A percentile compares a stretch with the other conserved stretches of the same genome.
phyloP scores from a whole-genome alignment of 1,140 invertebrate genomes.

The Apocrypta bakeri region DNA sequence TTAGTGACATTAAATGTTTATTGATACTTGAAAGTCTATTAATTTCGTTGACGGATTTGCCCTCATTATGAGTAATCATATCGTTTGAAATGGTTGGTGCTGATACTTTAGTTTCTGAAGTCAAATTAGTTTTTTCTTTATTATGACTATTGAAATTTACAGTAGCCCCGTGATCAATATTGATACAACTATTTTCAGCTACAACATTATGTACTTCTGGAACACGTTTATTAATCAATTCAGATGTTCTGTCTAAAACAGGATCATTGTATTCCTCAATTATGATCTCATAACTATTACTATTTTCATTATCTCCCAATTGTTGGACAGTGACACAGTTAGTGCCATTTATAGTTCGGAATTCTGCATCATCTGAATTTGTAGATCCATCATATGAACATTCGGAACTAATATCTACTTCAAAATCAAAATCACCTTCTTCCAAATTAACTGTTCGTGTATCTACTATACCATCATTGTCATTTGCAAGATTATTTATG shows the following conservation, averaged over 20 bases:
- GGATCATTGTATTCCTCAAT: background rate
- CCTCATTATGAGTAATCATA: background rate
- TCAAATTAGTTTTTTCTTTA: background rate
- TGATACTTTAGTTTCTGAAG: too few species aligned
- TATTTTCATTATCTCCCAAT: background rate
- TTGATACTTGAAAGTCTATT: background rate
- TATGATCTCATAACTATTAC: background rate
- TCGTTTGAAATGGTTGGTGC: background rate
- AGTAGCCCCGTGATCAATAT: too few species aligned
- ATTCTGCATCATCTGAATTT: background rate
- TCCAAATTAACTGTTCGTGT: constrained; percentile 10
- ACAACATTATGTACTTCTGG: background rate
- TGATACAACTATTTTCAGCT: background rate
- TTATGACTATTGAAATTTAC: background rate
- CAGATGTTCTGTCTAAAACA: background rate
- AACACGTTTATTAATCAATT: background rate
- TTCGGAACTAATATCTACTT: background rate
- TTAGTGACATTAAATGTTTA: background rate
- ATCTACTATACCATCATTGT: too few species aligned
- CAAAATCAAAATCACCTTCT: constrained; percentile 21
- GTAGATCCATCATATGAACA: background rate
- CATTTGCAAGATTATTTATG: background rate
- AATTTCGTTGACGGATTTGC: background rate
- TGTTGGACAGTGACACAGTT: background rate
- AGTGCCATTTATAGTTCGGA: background rate